phyloP scores from a whole-genome alignment of 2,888 invertebrate species.

The Platypus cylindrus region DNA sequence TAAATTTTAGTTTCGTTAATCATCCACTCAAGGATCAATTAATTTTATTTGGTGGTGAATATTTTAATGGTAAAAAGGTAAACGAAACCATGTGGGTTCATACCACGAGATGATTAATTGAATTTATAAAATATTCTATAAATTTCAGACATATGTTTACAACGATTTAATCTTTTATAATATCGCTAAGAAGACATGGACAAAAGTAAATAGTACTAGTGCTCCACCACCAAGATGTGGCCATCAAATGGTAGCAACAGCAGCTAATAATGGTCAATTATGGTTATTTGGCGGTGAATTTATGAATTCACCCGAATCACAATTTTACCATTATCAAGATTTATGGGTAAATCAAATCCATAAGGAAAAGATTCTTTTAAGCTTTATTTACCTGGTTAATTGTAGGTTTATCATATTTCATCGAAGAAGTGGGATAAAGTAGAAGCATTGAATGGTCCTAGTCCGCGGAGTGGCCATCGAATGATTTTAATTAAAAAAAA shows the following conservation, averaged over 20 bases:
- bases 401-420: slow-evolving; percentile 52
- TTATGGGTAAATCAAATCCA: slow-evolving; percentile 46
- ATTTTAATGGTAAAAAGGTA: slow-evolving; percentile 75
- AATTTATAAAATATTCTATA: too few relatives aligned
- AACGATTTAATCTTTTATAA: slow-evolving; percentile 79
- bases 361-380: not conserved
- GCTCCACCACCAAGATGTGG: slow-evolving; percentile 81
- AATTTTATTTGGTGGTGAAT: slow-evolving; percentile 86
- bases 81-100: not conserved
- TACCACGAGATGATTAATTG: not conserved
- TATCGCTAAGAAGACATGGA: slow-evolving; percentile 68
- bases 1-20: slow-evolving; percentile 66
- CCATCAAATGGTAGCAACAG: slow-evolving; percentile 71
- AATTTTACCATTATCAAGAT: slow-evolving; percentile 88
- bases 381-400: not conserved
- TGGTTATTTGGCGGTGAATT: slow-evolving; percentile 89
- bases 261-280: slow-evolving; percentile 59
- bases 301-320: slow-evolving; percentile 77
- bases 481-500: slow-evolving; percentile 72
- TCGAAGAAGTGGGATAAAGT: slow-evolving; percentile 69
- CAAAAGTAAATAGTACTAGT: slow-evolving; percentile 63
- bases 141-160: slow-evolving; percentile 64
- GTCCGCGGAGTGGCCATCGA: slow-evolving; percentile 76
- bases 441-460: slow-evolving; percentile 59
- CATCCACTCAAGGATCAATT: slow-evolving; percentile 83